A percentile compares a stretch with the other conserved stretches of the same genome.
Evolutionary conservation across 2,888 invertebrate genomes (phyloP).

Genomic region (Ctena decussata): DNA sequence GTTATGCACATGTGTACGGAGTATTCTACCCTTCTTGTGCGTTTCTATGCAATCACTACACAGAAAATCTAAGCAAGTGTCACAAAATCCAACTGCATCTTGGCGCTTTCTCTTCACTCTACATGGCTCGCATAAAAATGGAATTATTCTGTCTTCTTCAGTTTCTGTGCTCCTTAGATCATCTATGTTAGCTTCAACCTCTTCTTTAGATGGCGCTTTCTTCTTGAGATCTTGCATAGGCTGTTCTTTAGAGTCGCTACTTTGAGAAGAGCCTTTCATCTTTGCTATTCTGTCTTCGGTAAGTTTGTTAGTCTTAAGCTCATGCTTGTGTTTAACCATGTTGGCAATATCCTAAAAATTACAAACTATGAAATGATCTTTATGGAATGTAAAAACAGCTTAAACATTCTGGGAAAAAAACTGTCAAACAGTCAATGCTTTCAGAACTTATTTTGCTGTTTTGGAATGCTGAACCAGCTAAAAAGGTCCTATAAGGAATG

Average conservation of each 20-base stretch:
- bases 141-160: neutral
- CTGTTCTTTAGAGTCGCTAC: neutral
- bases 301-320: neutral
- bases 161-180: neutral
- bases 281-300: neutral
- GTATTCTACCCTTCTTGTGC: neutral
- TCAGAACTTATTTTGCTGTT: no score
- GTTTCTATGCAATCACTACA: neutral
- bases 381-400: no score
- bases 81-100: neutral
- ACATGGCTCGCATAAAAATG: neutral
- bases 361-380: no score
- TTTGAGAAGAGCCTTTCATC: neutral
- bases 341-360: neutral
- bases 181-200: neutral
- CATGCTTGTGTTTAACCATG: neutral
- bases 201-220: neutral
- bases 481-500: no score
- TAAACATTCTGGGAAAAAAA: no score
- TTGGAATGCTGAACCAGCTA: no score
- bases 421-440: no score
- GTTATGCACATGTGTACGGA: neutral
- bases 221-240: neutral
- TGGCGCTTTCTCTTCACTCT: neutral
- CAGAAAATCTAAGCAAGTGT: neutral